A percentile compares a stretch with the other conserved stretches of the same genome.
Conservation (phyloP, 2,113 vertebrate genomes). For the Aviceda subcristata region DNA sequence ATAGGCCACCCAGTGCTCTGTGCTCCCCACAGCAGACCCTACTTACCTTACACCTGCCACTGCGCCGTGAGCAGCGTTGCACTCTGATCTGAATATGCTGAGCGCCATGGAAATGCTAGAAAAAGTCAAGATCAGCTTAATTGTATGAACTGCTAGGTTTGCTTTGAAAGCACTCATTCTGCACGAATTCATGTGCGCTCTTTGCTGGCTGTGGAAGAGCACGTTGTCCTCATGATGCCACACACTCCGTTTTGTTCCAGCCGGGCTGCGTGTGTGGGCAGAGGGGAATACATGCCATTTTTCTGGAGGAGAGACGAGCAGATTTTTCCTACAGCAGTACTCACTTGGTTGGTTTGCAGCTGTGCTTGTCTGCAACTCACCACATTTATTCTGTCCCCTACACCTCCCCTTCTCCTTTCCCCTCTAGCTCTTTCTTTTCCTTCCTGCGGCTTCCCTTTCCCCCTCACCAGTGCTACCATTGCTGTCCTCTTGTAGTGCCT, state of each 20-base stretch:
- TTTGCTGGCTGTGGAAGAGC: neutral
- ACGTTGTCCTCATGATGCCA: neutral
- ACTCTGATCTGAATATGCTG: neutral
- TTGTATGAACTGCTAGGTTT: neutral
- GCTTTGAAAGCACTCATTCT: neutral
- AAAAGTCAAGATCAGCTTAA: neutral
- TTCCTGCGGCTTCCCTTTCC: neutral
- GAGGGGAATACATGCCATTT: neutral
- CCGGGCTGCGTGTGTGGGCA: fast-evolving
- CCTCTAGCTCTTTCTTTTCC: neutral
- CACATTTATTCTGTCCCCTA: neutral
- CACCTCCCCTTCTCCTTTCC: neutral
- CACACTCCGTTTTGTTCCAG: neutral
- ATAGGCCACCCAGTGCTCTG: neutral
- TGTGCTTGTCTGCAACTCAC: neutral
- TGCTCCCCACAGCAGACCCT: neutral
- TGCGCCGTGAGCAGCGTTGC: neutral
- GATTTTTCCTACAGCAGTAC: neutral
- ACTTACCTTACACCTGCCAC: neutral
- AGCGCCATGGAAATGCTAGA: neutral
- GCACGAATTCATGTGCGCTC: neutral
- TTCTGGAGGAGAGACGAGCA: neutral
- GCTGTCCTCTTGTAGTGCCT: neutral
- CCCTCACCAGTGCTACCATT: neutral
- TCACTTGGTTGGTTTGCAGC: neutral